These are phyloP conservation scores for Oncorhynchus gorbuscha DNA, from an alignment of 2,113 vertebrate genomes.

Conservation along the genomic window DNA sequence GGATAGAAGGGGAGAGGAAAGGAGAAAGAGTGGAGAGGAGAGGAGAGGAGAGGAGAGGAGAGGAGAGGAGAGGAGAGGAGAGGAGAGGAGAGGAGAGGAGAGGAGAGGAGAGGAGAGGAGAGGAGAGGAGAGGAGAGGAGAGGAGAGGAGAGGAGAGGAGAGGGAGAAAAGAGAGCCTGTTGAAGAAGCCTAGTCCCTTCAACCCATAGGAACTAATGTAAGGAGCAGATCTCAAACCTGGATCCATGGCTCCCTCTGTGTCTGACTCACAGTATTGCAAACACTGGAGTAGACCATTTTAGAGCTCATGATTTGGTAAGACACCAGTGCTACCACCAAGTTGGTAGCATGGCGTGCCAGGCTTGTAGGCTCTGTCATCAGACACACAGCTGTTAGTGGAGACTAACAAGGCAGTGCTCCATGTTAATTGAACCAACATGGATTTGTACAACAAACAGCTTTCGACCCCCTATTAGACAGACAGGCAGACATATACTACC, in stretches of 20 bases:
- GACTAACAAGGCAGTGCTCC: not conserved
- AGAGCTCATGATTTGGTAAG: not conserved
- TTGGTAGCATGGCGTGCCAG: too few relatives aligned
- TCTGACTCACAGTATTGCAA: conserved; percentile 27
- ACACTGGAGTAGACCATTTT: not conserved
- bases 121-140: too few relatives aligned
- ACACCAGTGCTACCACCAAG: too few relatives aligned
- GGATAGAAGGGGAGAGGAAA: too few relatives aligned
- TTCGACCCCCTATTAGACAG: not conserved
- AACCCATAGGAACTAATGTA: conserved; percentile 66
- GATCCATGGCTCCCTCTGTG: conserved; percentile 70
- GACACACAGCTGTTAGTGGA: not conserved
- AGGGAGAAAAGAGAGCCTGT: conserved; percentile 25
- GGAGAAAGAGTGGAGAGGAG: too few relatives aligned
- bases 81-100: too few relatives aligned
- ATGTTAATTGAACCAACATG: not conserved
- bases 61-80: too few relatives aligned
- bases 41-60: too few relatives aligned
- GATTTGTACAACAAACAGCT: not conserved
- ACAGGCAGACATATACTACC: not conserved
- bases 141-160: too few relatives aligned
- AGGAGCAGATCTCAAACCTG: conserved; percentile 60
- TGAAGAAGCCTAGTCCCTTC: conserved; percentile 50
- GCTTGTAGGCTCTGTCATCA: too few relatives aligned
- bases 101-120: too few relatives aligned